Evolutionary conservation across 1,140 invertebrate species (phyloP), one percentile per base, ranked within the genome.

Genomic region (Pectinophora gossypiella): DNA sequence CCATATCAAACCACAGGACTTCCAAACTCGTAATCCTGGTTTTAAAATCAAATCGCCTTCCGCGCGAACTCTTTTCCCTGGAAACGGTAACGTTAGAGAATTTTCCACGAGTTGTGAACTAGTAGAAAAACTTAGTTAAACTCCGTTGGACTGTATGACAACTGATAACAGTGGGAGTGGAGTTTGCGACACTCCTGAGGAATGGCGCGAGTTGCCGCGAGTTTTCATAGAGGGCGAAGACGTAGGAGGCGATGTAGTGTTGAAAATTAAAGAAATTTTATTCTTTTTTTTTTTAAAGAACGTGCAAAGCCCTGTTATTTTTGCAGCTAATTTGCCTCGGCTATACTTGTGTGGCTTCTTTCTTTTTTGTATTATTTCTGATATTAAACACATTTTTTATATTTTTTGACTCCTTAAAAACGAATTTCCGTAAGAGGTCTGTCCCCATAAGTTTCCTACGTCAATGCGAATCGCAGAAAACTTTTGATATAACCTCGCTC

Each of bases 131-230:
- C 56, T 70, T 62, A 66, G 57, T 66, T 62, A 55, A 71, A 64
- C 70, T 69, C 64, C 65, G 68, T 61, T 61, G 48, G 62, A 72
- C 63, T 72, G 69, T 72, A 73, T 76, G 70, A 73, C 70, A 63
- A 69, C 68, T 76, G 73, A 76, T 76, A 76, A 74, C 64, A 59
- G 59, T 50, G 36, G 43, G 54, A 32, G 7, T 12, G 51, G 12
- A 64, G 56, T 61, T 64, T 57, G 69, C 56, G 62, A 62, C 61
- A 56, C 59, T 59, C 64, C 51, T 72, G 66, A 72, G 66, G 59
- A 57, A 51, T 51, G 36, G 48, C 48, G 38, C 21, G 40, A 45
- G 42, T 45, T 51, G 20, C 22, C 9, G 6, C 22, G 35, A 51
- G 18, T 45, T 51, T 32, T 40, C 42, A 19, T 51, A 36, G 15